Percentiles rank a stretch among this genome's conserved stretches.
These are phyloP conservation scores for Nephrotoma guestfalica DNA, from an alignment of 2,888 invertebrate genomes.

Conservation along the genomic window DNA sequence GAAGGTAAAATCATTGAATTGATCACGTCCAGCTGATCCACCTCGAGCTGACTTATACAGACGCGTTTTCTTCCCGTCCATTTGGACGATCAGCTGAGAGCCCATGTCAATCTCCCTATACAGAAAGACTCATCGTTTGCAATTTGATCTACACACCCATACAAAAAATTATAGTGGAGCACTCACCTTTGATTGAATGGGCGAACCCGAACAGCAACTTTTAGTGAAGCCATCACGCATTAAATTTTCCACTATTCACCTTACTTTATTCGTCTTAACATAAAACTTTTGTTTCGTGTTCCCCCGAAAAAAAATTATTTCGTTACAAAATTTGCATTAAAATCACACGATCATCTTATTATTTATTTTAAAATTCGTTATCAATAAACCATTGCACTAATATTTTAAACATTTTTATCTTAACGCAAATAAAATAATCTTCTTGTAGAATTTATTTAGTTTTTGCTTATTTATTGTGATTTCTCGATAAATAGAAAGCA, in stretches of 20 bases:
- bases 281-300: neutral
- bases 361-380: neutral
- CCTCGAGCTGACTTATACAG: slow-evolving; percentile 51
- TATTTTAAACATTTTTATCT: neutral
- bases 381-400: neutral
- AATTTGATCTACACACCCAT: slow-evolving; percentile 15
- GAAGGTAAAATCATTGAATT: slow-evolving; percentile 75
- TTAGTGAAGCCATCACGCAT: slow-evolving; percentile 66
- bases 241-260: neutral
- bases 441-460: neutral
- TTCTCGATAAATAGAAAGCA: neutral
- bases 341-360: neutral
- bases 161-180: slow-evolving; percentile 5
- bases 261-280: neutral
- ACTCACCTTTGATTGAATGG: slow-evolving; percentile 74
- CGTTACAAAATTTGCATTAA: neutral
- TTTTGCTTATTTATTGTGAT: neutral
- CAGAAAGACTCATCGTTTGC: slow-evolving; percentile 6
- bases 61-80: slow-evolving; percentile 71
- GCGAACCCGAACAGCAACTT: slow-evolving; percentile 81
- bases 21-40: slow-evolving; percentile 36
- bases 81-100: slow-evolving; percentile 68
- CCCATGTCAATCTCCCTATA: slow-evolving; percentile 70
- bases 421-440: neutral
- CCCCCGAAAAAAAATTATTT: neutral